Conservation (phyloP, 2,113 vertebrate species). For the Lampris incognitus region DNA sequence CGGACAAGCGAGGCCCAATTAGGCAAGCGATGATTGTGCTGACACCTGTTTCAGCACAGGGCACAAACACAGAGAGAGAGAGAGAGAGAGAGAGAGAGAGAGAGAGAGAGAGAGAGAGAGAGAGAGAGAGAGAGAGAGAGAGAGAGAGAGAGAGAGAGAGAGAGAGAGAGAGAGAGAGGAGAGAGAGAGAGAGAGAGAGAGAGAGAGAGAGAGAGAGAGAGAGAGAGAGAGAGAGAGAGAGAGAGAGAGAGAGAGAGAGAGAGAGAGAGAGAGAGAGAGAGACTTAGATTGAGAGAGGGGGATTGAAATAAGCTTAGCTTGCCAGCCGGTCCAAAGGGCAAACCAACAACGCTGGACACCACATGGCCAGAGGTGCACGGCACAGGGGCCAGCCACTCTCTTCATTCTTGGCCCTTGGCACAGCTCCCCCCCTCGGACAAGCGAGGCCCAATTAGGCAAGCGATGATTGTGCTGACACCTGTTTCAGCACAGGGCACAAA, state of each 20-base stretch:
- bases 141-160: too few relatives aligned
- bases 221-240: background rate
- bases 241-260: constrained; percentile 1
- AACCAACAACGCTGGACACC: constrained; percentile 31
- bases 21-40: constrained; percentile 63
- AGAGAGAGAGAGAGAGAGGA: too few relatives aligned
- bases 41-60: constrained; percentile 59
- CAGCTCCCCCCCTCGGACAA: constrained; percentile 32
- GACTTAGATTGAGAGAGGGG: background rate
- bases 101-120: background rate
- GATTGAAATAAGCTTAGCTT: constrained; percentile 44
- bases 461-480: constrained; percentile 68
- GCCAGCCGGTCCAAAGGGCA: constrained; percentile 55
- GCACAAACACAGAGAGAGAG: background rate
- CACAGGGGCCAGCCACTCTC: constrained; percentile 14
- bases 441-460: constrained; percentile 58
- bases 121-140: too few relatives aligned
- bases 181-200: too few relatives aligned
- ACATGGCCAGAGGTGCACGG: constrained; percentile 43
- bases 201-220: too few relatives aligned
- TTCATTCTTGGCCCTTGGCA: constrained; percentile 56
- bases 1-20: constrained; percentile 55
- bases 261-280: constrained; percentile 2
- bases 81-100: constrained; percentile 1
- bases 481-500: constrained; percentile 34